These are phyloP conservation scores for Saguinus imperator DNA, from an alignment of 2,113 vertebrate genomes.

Conservation along the genomic window DNA sequence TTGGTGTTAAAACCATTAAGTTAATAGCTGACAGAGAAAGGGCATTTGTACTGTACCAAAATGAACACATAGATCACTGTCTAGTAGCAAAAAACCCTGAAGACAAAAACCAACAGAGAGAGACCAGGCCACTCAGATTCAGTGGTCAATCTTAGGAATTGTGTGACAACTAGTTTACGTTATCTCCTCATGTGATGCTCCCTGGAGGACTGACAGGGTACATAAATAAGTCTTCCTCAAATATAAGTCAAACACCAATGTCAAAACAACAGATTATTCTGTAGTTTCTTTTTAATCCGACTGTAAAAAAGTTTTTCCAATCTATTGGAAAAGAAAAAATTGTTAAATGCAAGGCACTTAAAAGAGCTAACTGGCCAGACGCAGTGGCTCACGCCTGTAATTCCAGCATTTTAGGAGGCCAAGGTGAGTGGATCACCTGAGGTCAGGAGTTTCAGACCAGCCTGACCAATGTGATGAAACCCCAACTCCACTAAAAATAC, in stretches of 20 bases:
- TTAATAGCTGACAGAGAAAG: neutral
- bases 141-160: neutral
- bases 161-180: neutral
- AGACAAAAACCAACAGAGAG: neutral
- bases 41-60: neutral
- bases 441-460: no score
- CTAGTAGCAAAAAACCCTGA: neutral
- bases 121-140: neutral
- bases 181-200: neutral
- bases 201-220: neutral
- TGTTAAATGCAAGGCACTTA: neutral
- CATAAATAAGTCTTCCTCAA: neutral
- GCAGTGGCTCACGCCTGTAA: neutral
- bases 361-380: neutral
- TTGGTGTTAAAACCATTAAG: constrained; percentile 20
- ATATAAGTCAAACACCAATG: neutral
- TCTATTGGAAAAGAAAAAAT: neutral
- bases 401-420: no score
- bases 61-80: neutral
- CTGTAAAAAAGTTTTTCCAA: neutral
- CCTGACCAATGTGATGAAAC: no score
- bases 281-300: neutral
- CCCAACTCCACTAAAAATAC: no score
- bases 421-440: no score
- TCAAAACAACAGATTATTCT: neutral